A percentile compares a stretch with the other conserved stretches of the same genome.
Evolutionary conservation across 2,888 invertebrate species (phyloP).

Genomic region (Erebia epiphron): DNA sequence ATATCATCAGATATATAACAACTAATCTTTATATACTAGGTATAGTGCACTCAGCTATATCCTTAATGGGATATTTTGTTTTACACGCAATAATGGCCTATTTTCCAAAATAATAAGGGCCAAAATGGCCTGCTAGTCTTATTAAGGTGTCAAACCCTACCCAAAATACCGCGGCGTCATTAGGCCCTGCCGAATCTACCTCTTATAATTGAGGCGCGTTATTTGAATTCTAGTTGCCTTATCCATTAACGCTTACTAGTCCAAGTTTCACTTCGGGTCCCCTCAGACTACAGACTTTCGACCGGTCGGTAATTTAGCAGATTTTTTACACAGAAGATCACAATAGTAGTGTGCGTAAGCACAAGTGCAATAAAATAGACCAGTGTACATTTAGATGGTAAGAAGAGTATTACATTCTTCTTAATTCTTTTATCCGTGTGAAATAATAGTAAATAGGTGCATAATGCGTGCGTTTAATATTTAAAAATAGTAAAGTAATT

Average conservation of each 20-base stretch:
- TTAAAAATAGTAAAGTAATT: no score
- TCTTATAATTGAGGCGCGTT: constrained; percentile 39
- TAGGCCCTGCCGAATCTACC: constrained; percentile 35
- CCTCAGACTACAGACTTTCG: neutral
- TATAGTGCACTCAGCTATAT: constrained; percentile 27
- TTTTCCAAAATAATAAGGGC: constrained; percentile 2
- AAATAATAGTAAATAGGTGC: no score
- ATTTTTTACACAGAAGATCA: no score
- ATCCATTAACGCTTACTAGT: constrained; percentile 30
- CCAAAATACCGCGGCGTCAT: constrained; percentile 39
- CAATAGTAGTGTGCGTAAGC: no score
- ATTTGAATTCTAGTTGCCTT: constrained; percentile 37
- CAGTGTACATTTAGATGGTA: neutral
- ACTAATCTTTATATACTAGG: constrained; percentile 27
- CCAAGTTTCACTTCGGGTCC: neutral
- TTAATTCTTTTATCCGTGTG: no score
- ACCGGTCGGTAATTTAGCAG: no score
- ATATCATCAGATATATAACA: constrained; percentile 18
- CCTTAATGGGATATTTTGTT: constrained; percentile 26
- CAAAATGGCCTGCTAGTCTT: constrained; percentile 12
- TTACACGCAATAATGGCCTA: constrained; percentile 17
- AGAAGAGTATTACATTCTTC: no score
- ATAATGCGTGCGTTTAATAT: no score
- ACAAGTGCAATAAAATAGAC: no score
- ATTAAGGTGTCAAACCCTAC: constrained; percentile 31